These are phyloP conservation scores for Pipistrellus pipistrellus DNA, from an alignment of 2,797 vertebrate genomes.

Conservation along the genomic window DNA sequence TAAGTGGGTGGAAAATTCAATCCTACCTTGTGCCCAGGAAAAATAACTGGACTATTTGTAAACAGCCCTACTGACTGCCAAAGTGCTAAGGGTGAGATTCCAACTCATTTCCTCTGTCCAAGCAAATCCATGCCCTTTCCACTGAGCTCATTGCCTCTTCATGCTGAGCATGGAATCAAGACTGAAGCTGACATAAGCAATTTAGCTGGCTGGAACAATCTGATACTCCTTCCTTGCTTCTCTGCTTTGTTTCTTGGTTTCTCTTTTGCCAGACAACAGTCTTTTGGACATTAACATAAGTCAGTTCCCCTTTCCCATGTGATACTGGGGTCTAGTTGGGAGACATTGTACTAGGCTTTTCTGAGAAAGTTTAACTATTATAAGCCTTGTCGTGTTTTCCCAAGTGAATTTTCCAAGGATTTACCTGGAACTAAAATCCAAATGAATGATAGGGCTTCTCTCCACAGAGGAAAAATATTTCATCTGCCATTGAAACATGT, in stretches of 20 bases:
- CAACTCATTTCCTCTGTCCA: slow-evolving; percentile 3
- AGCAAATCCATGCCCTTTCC: slow-evolving; percentile 14
- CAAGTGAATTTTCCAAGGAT: slow-evolving; percentile 61
- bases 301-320: slow-evolving; percentile 51
- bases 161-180: slow-evolving; percentile 32
- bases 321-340: background rate
- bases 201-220: background rate
- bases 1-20: slow-evolving; percentile 63
- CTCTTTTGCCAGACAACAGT: slow-evolving; percentile 4
- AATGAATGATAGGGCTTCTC: slow-evolving; percentile 69
- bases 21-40: background rate
- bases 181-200: background rate
- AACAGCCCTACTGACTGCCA: background rate
- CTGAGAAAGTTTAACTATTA: slow-evolving; percentile 14
- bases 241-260: slow-evolving; percentile 41
- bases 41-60: slow-evolving; percentile 29
- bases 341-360: slow-evolving; percentile 18
- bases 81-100: slow-evolving; percentile 25
- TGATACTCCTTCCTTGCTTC: background rate
- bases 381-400: slow-evolving; percentile 48
- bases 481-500: slow-evolving; percentile 22
- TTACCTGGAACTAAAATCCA: slow-evolving; percentile 55
- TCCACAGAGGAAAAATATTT: slow-evolving; percentile 41
- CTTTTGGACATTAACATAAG: slow-evolving; percentile 38
- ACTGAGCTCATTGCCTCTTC: slow-evolving; percentile 15